A percentile compares a stretch with the other conserved stretches of the same genome.
These are phyloP conservation scores for Poecilia latipinna DNA, from an alignment of 2,113 vertebrate species.

Conservation along the genomic window DNA sequence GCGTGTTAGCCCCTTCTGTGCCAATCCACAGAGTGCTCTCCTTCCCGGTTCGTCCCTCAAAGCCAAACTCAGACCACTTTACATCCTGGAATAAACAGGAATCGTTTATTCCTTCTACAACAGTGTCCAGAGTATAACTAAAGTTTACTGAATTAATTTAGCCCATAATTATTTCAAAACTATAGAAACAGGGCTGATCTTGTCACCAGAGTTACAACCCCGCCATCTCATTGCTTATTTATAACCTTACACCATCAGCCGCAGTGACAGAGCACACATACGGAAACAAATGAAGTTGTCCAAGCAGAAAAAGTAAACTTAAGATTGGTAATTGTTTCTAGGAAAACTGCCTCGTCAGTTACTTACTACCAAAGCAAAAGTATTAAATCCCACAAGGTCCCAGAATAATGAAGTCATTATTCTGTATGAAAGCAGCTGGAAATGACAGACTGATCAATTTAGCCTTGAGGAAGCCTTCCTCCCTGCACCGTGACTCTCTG, in stretches of 20 bases:
- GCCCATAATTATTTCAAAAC: not conserved
- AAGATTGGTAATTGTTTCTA: constrained; percentile 23
- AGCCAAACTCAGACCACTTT: constrained; percentile 94
- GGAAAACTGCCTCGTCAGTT: constrained; percentile 57
- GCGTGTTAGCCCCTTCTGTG: constrained; percentile 90
- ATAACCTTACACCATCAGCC: constrained; percentile 13
- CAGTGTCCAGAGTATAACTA: not conserved
- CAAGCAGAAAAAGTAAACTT: constrained; percentile 2
- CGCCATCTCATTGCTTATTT: not conserved
- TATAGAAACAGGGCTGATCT: not conserved
- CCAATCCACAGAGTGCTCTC: constrained; percentile 96
- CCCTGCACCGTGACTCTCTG: constrained; percentile 81
- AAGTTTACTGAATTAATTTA: not conserved
- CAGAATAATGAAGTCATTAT: constrained; percentile 86
- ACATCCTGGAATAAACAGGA: constrained; percentile 80
- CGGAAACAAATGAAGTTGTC: constrained; percentile 5
- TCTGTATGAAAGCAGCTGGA: constrained; percentile 76
- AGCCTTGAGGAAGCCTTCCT: constrained; percentile 77
- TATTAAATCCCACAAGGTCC: constrained; percentile 46
- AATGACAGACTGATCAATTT: constrained; percentile 84
- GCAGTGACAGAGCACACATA: constrained; percentile 27
- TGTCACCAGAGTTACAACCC: not conserved
- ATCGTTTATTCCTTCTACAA: not conserved
- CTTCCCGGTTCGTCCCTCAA: constrained; percentile 86
- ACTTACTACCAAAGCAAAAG: constrained; percentile 40